Percentiles rank a stretch among this genome's conserved stretches.
phyloP scores from a whole-genome alignment of 2,888 invertebrate species.

The Oxyteleia sp. region DNA sequence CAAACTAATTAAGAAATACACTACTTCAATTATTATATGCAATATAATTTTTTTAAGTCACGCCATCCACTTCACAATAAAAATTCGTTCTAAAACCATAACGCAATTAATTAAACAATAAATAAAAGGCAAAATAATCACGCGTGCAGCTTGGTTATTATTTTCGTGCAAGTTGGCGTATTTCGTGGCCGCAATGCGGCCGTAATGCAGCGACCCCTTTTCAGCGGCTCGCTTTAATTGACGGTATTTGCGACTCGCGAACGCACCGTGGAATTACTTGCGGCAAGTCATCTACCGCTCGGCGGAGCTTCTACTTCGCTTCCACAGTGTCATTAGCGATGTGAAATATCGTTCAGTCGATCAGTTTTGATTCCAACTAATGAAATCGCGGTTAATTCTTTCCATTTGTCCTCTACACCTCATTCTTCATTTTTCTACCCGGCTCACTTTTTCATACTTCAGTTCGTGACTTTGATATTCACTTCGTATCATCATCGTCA shows the following conservation, averaged over 20 bases:
- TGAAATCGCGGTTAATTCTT: conserved; percentile 64
- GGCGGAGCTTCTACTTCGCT: conserved; percentile 61
- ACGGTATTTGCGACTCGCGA: conserved; percentile 68
- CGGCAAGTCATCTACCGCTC: conserved; percentile 69
- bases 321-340: conserved; percentile 74
- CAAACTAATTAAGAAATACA: no score
- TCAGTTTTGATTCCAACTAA: conserved; percentile 75
- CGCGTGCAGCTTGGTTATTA: no score
- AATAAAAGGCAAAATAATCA: no score
- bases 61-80: no score
- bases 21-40: no score
- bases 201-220: no score
- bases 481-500: background rate
- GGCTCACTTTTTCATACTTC: background rate
- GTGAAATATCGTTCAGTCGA: conserved; percentile 74
- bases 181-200: no score
- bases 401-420: conserved; percentile 39
- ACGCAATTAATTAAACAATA: no score
- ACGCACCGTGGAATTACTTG: conserved; percentile 67
- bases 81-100: no score
- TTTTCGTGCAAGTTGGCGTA: no score
- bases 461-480: background rate
- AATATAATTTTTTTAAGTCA: no score
- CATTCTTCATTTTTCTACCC: conserved; percentile 37
- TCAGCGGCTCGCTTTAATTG: conserved; percentile 66